Evolutionary conservation across 2,797 vertebrate species (phyloP), one percentile per base, ranked within the genome.

Genomic region (Microctenopoma steveboyesi): DNA sequence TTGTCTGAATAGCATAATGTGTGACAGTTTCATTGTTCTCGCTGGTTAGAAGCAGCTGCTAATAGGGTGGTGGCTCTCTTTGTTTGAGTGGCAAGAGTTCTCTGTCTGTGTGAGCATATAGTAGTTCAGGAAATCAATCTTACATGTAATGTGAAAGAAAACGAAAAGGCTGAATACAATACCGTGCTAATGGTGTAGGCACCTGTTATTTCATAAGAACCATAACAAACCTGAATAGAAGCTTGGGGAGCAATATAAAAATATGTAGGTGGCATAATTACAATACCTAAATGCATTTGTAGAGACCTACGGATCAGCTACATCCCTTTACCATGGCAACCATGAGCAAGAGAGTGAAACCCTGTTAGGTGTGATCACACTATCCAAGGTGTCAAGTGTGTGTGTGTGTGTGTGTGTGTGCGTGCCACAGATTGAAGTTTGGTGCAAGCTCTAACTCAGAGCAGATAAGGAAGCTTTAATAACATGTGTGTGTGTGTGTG

Each of bases 51-150:
- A n/a, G 64, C 45, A 66, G 51, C 69, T 59, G 48, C 39, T 15
- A 60, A 74, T 37, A 63, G 82, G 86, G 87, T 83, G 86, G 51
- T 84, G 87, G 80, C 83, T 84, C 6, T 69, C 86, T 86, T 86
- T 88, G 53, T 83, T 73, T 85, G 72, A 2, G 30, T 46, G 51
- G 64, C 72, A 22, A 22, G 22, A 22, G 22, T 22, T 22, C 22
- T 22, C 22, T 22, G 22, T 22, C 22, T 22, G 22, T 22, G 65
- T 52, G 22, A 48, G 56, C n/a, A 40, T 14, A 30, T 53, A 22
- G 50, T 15, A 61, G 64, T 28, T 56, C 51, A 37, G 22, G 43
- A 28, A 64, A 64, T 78, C 22, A 22, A 22, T 22, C 22, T 22
- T 2, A 22, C 22, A 22, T 22, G 22, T 22, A 22, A 22, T 22